A percentile compares a stretch with the other conserved stretches of the same genome.
Conservation (phyloP, 1,140 invertebrate species). For the Manduca sexta region DNA sequence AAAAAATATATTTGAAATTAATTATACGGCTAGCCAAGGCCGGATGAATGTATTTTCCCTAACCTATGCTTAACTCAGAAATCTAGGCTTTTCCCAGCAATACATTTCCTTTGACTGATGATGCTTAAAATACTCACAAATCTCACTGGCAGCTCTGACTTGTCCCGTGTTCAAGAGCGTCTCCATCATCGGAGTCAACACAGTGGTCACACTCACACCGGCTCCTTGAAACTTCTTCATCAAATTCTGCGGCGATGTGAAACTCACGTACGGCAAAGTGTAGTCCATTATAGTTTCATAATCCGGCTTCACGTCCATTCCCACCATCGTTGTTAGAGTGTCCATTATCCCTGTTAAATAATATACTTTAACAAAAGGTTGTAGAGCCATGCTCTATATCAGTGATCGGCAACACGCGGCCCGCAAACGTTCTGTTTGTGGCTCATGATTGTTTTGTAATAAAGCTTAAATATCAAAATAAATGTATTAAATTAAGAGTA, state of each 20-base stretch:
- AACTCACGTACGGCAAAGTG: conserved; percentile 69
- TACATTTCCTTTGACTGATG: too few species aligned
- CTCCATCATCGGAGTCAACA: conserved; percentile 67
- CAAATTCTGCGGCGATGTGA: conserved; percentile 57
- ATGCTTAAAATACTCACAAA: conserved; percentile 52
- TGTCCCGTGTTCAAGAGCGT: conserved; percentile 64
- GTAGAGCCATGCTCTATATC: too few species aligned
- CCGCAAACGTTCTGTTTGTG: too few species aligned
- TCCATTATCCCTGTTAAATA: conserved; percentile 65
- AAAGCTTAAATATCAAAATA: too few species aligned
- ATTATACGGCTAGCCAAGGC: too few species aligned
- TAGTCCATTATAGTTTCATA: conserved; percentile 72
- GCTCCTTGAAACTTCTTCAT: conserved; percentile 67
- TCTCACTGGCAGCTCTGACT: conserved; percentile 53
- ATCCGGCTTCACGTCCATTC: conserved; percentile 68
- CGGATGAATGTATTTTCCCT: too few species aligned
- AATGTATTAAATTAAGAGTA: too few species aligned
- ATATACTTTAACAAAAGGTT: not conserved
- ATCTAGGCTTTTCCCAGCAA: too few species aligned
- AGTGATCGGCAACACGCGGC: too few species aligned
- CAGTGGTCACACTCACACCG: conserved; percentile 44
- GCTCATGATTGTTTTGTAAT: too few species aligned
- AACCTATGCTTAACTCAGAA: too few species aligned
- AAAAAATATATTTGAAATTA: too few species aligned
- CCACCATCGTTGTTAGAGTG: conserved; percentile 66